Base-by-base conservation (phyloP, 2,888 invertebrate species). In the Margaritifera margaritifera region DNA sequence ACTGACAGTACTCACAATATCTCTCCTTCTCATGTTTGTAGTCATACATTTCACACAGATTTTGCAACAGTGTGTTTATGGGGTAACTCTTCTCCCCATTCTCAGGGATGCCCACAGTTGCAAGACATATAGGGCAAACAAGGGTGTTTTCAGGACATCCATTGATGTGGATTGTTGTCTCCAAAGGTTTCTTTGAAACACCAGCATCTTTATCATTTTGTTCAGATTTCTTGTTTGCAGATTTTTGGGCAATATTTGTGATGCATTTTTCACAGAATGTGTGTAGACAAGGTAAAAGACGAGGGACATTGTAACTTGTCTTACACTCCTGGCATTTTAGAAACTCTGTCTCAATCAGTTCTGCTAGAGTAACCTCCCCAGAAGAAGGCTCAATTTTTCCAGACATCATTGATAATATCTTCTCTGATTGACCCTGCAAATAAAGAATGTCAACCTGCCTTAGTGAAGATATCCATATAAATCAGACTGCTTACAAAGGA, bases 201-300 rank as follows among this genome's bases (percentile, higher is more conserved):
- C 27, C 56, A 52, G 51, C 22, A 20, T 57, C 51, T 22, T 62
- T 57, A 19, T 60, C 56, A 25, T 66, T 51, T 67, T 59, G 58
- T 58, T 54, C 20, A 18, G 8, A 18, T 31, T 54, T 24, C 20
- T 3, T 66, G 19, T 31, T 61, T 52, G 42, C 57, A 42, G 42
- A 15, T 42, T 42, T 42, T 19, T 60, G 50, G 52, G 71, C 62
- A 19, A 68, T 42, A 5, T 69, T 68, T 11, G 68, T 63, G n/a
- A 86, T 74, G 69, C 86, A 86, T 42, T 74, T 62, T 4, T 66
- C 62, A 66, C 87, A 87, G 64, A 85, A 75, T 25, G 82, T 80
- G 75, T 87, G 86, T 15, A 87, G 80, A 71, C 87, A 87, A 18
- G 87, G 86, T 57, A 87, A 80, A 60, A 86, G 74, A 58, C 81